phyloP scores from a whole-genome alignment of 2,113 vertebrate species.

The Danionella cerebrum region DNA sequence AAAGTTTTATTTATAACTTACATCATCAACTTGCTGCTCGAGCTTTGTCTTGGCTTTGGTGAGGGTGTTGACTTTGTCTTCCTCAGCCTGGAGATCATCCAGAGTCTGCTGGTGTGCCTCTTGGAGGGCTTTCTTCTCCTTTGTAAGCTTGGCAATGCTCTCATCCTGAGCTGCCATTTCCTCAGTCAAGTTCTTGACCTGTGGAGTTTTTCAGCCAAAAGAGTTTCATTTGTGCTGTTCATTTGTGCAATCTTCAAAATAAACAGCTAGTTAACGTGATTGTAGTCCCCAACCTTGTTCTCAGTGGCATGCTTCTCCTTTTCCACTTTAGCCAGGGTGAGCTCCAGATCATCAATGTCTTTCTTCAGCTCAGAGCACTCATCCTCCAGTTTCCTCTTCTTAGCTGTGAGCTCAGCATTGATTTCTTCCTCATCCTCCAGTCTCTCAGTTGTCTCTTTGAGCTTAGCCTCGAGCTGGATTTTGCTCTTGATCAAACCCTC shows the following conservation, averaged over 20 bases:
- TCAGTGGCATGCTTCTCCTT: constrained; percentile 65
- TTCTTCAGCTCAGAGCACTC: constrained; percentile 75
- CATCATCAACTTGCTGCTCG: constrained; percentile 41
- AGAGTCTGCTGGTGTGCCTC: constrained; percentile 45
- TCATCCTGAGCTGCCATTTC: constrained; percentile 30
- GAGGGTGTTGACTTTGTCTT: constrained; percentile 44
- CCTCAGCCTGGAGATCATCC: constrained; percentile 63
- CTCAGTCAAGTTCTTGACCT: constrained; percentile 33
- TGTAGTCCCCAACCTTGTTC: constrained; percentile 44
- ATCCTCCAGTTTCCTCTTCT: constrained; percentile 72
- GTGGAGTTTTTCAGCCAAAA: background rate
- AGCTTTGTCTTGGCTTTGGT: constrained; percentile 38
- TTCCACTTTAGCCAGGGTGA: constrained; percentile 70
- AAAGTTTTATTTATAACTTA: background rate
- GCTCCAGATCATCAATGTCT: constrained; percentile 70
- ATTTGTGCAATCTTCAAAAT: too few relatives aligned
- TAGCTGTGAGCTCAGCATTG: constrained; percentile 61
- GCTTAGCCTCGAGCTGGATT: constrained; percentile 45
- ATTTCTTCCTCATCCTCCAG: constrained; percentile 71
- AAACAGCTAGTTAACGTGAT: too few relatives aligned
- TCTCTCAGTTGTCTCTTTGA: constrained; percentile 53
- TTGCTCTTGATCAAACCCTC: constrained; percentile 45
- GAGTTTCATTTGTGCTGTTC: too few relatives aligned
- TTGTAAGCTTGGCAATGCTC: constrained; percentile 31
- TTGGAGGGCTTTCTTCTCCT: constrained; percentile 48